A percentile compares a stretch with the other conserved stretches of the same genome.
These are phyloP conservation scores for Philotrypesis tridentata DNA, from an alignment of 1,140 invertebrate genomes.

Conservation along the genomic window DNA sequence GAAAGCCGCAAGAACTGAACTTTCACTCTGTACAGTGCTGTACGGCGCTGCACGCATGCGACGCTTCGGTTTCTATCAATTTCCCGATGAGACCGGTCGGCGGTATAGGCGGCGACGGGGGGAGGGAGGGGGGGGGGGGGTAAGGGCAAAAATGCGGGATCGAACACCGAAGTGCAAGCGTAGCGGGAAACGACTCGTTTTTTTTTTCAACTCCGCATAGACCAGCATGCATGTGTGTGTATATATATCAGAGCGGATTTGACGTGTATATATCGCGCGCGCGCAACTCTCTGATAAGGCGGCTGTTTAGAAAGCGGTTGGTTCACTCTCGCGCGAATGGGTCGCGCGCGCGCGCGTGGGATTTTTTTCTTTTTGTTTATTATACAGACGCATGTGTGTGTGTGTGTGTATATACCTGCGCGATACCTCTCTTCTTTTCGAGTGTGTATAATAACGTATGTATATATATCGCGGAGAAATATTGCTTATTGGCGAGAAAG, in stretches of 20 bases:
- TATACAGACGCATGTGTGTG: too few relatives aligned
- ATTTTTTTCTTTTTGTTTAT: neutral
- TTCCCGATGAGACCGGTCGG: neutral
- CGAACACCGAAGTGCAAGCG: neutral
- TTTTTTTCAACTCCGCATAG: neutral
- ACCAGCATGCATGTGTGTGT: too few relatives aligned
- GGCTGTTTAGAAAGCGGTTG: slow-evolving; percentile 27
- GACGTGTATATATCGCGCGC: neutral
- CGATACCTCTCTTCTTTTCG: neutral
- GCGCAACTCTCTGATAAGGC: slow-evolving; percentile 10
- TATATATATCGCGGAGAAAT: too few relatives aligned
- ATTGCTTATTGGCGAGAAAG: too few relatives aligned
- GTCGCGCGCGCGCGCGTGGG: neutral
- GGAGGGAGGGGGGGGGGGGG: too few relatives aligned
- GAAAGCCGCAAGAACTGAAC: neutral
- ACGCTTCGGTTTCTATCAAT: neutral
- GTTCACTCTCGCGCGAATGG: neutral
- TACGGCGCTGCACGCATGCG: neutral
- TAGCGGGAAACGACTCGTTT: neutral
- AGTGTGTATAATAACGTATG: too few relatives aligned
- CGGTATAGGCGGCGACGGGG: too few relatives aligned
- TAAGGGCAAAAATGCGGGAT: neutral
- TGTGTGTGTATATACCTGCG: too few relatives aligned
- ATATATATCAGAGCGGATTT: neutral
- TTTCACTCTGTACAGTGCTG: neutral